A percentile compares a stretch with the other conserved stretches of the same genome.
phyloP scores from a whole-genome alignment of 92 coral and sea anemone species.

The Paragorgia papillata region DNA sequence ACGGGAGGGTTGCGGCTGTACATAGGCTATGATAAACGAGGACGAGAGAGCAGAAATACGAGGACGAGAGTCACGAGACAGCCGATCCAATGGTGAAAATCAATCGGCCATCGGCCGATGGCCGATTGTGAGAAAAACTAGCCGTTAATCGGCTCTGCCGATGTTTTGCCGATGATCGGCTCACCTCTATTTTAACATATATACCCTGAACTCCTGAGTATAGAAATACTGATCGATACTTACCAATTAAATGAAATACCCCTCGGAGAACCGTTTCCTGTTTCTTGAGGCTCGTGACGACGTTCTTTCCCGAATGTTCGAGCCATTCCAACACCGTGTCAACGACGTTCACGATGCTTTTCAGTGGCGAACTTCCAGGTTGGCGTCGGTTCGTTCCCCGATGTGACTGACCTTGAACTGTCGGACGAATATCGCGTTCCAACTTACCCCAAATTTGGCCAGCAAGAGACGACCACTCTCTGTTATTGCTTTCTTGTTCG shows the following conservation, averaged over 20 bases:
- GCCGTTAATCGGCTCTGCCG: too few relatives aligned
- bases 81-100: too few relatives aligned
- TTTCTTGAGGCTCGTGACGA: conserved; percentile 1
- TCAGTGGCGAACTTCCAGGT: neutral
- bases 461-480: neutral
- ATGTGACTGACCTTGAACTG: neutral
- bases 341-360: neutral
- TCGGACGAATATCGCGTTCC: neutral
- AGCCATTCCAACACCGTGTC: conserved; percentile 19
- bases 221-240: too few relatives aligned
- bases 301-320: conserved; percentile 3
- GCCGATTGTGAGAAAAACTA: too few relatives aligned
- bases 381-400: neutral
- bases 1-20: too few relatives aligned
- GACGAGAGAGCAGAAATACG: too few relatives aligned
- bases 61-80: too few relatives aligned
- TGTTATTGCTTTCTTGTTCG: neutral
- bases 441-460: neutral
- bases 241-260: conserved; percentile 15
- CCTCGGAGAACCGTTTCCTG: conserved; percentile 18
- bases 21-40: too few relatives aligned
- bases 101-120: too few relatives aligned
- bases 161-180: too few relatives aligned
- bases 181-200: too few relatives aligned
- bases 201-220: too few relatives aligned